Evolutionary conservation across 2,113 vertebrate species (phyloP), one percentile per base, ranked within the genome.

Genomic region (Chamaea fasciata): DNA sequence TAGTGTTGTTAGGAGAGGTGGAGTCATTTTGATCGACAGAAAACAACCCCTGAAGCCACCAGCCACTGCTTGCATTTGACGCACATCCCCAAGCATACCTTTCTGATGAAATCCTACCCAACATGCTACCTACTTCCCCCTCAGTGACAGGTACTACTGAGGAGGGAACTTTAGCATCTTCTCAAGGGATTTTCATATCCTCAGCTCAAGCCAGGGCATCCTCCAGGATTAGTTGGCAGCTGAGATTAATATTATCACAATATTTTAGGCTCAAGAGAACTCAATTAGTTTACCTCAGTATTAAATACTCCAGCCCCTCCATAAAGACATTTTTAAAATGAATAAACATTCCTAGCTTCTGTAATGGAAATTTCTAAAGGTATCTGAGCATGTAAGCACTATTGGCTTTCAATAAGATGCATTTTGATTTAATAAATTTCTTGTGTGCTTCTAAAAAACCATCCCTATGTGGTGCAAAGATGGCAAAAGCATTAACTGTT

Each of bases 1-100:
- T 5, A 78, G 33, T 13, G 9, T 6, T 78, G 11, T 80, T 77
- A 83, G 65, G 76, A 93, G 60, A 77, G 42, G 75, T 42, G 41
- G 73, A 88, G 50, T 63, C 11, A 77, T 97, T 96, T 74, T 87
- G 87, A 87, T 70, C 64, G 62, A 90, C 24, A 81, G 16, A 83
- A 92, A 94, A 90, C 50, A 79, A 92, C 28, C 52, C 53, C 64
- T 79, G 77, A 94, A 91, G 77, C 42, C 67, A 68, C 39, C 30
- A 52, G 20, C 55, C 63, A 67, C 27, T 87, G 37, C 24, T 69
- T 88, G 33, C 18, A 18, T 53, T 65, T 8, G 7, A 3, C 26
- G 17, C 39, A 30, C n/a, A 59, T 39, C 20, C 35, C 41, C 28
- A 87, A 64, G 26, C 13, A 3, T 4, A 37, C 20, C 12, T 65